These are phyloP conservation scores for Drosophila fuyamai DNA, from an alignment of 1,140 invertebrate genomes.

Conservation along the genomic window DNA sequence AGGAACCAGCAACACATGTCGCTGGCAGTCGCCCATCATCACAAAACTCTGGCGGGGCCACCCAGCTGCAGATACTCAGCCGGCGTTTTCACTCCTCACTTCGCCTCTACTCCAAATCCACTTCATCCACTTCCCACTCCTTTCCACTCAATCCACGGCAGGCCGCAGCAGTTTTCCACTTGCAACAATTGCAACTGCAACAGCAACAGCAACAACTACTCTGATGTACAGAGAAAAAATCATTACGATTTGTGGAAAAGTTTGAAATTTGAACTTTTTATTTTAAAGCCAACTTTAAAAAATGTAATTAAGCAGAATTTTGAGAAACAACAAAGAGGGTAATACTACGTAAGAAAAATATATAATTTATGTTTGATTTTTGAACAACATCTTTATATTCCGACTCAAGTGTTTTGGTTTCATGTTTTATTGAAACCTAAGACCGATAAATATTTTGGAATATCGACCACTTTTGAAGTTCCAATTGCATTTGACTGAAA, in stretches of 20 bases:
- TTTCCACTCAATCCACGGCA: conserved; percentile 18
- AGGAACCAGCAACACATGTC: conserved; percentile 39
- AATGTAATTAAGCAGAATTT: too few species aligned
- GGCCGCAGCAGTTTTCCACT: conserved; percentile 38
- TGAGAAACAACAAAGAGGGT: too few species aligned
- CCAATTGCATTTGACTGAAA: too few species aligned
- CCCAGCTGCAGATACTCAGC: conserved; percentile 16
- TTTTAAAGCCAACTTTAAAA: too few species aligned
- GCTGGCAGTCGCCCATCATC: conserved; percentile 43
- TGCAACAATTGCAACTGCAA: conserved; percentile 33
- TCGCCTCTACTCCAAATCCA: conserved; percentile 25
- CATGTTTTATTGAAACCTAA: too few species aligned
- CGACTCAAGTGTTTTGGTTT: too few species aligned
- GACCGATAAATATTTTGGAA: too few species aligned
- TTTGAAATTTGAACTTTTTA: too few species aligned
- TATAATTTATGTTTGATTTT: too few species aligned
- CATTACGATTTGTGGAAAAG: not conserved
- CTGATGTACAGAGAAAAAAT: not conserved
- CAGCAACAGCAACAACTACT: conserved; percentile 15
- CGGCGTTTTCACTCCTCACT: not conserved
- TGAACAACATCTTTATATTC: too few species aligned
- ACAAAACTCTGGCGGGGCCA: conserved; percentile 28
- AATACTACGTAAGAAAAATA: too few species aligned
- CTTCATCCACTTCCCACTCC: conserved; percentile 6
- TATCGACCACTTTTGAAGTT: too few species aligned